Conservation (phyloP, 2,888 invertebrate species). For the Andrena bicolor region DNA sequence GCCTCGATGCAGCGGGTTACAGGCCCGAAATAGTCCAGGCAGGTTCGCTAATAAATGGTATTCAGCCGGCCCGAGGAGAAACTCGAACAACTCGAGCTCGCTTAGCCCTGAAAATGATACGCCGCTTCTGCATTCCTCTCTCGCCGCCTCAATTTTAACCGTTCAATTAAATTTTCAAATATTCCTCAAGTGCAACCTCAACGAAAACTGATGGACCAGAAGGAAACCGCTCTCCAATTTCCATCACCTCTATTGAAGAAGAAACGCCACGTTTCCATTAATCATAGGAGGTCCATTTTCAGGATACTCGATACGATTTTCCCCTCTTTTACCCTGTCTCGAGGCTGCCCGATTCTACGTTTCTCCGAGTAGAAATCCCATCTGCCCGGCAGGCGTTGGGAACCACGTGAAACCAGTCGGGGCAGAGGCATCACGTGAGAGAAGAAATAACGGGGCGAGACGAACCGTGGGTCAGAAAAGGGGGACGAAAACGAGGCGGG, state of each 20-base stretch:
- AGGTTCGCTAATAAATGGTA: slow-evolving; percentile 44
- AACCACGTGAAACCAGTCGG: slow-evolving; percentile 62
- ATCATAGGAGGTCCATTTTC: slow-evolving; percentile 3
- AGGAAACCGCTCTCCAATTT: background rate
- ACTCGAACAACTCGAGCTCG: slow-evolving; percentile 21
- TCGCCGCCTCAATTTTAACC: background rate
- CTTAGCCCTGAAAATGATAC: slow-evolving; percentile 40
- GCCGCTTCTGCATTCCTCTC: background rate
- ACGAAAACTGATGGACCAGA: background rate
- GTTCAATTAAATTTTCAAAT: too few relatives aligned
- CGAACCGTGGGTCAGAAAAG: background rate
- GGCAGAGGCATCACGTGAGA: slow-evolving; percentile 26
- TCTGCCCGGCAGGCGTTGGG: slow-evolving; percentile 49
- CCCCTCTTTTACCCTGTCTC: background rate
- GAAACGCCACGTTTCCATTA: slow-evolving; percentile 11
- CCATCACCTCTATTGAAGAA: background rate
- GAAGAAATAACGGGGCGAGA: slow-evolving; percentile 15
- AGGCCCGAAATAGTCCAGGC: slow-evolving; percentile 39
- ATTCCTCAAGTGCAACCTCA: too few relatives aligned
- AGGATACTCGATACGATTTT: slow-evolving; percentile 37
- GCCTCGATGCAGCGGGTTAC: slow-evolving; percentile 13
- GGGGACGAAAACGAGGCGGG: slow-evolving; percentile 22
- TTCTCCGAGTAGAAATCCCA: slow-evolving; percentile 40
- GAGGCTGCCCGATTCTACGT: slow-evolving; percentile 21
- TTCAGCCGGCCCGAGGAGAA: slow-evolving; percentile 25